These are phyloP conservation scores for Nothocercus julius DNA, from an alignment of 2,113 vertebrate genomes.

Conservation along the genomic window DNA sequence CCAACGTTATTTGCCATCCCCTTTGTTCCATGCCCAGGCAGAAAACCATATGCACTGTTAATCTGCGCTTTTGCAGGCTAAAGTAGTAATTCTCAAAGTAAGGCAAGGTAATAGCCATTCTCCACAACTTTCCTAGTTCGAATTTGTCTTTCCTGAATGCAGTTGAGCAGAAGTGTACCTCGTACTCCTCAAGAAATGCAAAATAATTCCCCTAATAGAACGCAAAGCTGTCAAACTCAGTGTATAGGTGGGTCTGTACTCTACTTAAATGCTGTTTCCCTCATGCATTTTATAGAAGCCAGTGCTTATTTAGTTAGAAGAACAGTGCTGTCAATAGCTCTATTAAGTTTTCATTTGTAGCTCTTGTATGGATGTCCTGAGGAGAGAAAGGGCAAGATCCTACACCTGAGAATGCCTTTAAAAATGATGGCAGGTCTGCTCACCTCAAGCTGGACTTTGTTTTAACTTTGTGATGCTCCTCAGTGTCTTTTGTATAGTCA, in stretches of 20 bases:
- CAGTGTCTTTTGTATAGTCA: background rate
- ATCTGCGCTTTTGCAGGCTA: background rate
- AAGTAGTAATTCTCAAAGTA: background rate
- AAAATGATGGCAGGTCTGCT: background rate
- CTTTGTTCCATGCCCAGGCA: background rate
- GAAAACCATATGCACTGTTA: background rate
- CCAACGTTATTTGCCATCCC: background rate
- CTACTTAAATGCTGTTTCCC: background rate
- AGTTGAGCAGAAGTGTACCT: background rate
- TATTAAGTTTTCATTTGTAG: background rate
- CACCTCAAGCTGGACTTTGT: background rate
- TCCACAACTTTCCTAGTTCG: background rate
- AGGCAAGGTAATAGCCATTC: background rate
- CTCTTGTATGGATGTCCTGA: background rate
- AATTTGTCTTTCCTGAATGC: background rate
- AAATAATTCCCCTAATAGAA: background rate
- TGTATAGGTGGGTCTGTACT: background rate
- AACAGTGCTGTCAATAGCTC: background rate
- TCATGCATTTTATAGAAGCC: background rate
- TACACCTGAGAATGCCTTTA: background rate
- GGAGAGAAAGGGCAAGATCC: background rate
- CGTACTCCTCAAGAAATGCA: background rate
- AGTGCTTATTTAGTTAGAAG: background rate
- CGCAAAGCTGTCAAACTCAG: background rate
- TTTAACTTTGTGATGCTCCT: background rate